Conservation (phyloP, 1,140 invertebrate genomes). For the Elymnias hypermnestra region DNA sequence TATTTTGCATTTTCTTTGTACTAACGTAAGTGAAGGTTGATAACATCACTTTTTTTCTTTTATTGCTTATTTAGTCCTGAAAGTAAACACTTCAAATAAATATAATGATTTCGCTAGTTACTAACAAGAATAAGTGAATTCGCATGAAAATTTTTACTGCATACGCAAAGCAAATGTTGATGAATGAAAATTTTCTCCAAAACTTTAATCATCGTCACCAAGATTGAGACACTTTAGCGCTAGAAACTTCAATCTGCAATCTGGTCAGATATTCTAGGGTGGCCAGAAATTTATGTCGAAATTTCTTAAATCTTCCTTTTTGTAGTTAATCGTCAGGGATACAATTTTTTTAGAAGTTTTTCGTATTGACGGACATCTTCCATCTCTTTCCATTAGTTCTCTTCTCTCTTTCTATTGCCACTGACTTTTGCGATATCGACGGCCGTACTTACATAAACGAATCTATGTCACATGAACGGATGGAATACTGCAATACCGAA, state of each 20-base stretch:
- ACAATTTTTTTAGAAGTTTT: constrained; percentile 32
- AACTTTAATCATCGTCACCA: too few species aligned
- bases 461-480: constrained; percentile 41
- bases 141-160: constrained; percentile 12
- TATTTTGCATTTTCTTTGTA: constrained; percentile 13
- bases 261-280: too few species aligned
- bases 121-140: constrained; percentile 3
- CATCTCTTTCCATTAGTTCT: constrained; percentile 31
- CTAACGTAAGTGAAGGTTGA: constrained; percentile 16
- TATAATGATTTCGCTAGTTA: constrained; percentile 15
- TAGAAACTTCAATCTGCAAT: too few species aligned
- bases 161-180: constrained; percentile 14
- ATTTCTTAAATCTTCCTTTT: too few species aligned
- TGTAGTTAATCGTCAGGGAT: constrained; percentile 11
- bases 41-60: constrained; percentile 17
- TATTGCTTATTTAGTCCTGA: constrained; percentile 1
- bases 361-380: constrained; percentile 34
- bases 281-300: too few species aligned
- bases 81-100: constrained; percentile 8
- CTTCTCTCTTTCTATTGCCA: constrained; percentile 39
- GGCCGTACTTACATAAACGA: constrained; percentile 55
- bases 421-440: constrained; percentile 44
- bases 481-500: constrained; percentile 37
- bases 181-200: not conserved
- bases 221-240: not conserved